Conservation (phyloP, 2,888 invertebrate species). For the Euzetes globulus region DNA sequence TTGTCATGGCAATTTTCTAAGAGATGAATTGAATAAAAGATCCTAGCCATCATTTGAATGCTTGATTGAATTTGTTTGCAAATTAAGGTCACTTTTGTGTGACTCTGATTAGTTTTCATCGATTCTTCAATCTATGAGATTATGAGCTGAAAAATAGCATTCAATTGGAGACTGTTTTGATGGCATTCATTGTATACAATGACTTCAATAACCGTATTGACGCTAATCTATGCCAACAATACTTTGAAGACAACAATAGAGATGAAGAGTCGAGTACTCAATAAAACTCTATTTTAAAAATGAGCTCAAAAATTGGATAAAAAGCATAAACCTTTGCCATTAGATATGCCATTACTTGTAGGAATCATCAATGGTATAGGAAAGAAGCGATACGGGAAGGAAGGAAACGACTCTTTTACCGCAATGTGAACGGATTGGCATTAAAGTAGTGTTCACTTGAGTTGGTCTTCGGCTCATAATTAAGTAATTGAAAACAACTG, state of each 20-base stretch:
- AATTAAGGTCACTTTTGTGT: neutral
- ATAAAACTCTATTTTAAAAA: neutral
- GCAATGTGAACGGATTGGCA: neutral
- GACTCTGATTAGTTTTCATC: neutral
- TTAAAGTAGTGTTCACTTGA: neutral
- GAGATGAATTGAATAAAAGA: too few relatives aligned
- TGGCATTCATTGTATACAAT: too few relatives aligned
- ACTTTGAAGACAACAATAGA: neutral
- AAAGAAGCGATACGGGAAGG: neutral
- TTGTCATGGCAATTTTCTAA: too few relatives aligned
- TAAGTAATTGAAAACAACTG: constrained; percentile 1
- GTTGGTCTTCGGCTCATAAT: neutral
- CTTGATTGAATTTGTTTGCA: neutral
- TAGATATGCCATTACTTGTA: neutral
- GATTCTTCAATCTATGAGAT: too few relatives aligned
- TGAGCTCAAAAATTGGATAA: neutral
- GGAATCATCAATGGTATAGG: neutral
- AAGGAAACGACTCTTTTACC: constrained; percentile 19
- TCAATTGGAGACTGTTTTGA: too few relatives aligned
- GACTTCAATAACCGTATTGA: neutral
- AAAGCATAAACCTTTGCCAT: neutral
- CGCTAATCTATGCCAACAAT: constrained; percentile 12
- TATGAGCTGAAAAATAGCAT: too few relatives aligned
- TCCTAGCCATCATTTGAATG: neutral
- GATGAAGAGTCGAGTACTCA: neutral